Percentiles rank a stretch among this genome's conserved stretches.
These are phyloP conservation scores for Zaprionus davidi DNA, from an alignment of 1,140 invertebrate genomes.

Conservation along the genomic window DNA sequence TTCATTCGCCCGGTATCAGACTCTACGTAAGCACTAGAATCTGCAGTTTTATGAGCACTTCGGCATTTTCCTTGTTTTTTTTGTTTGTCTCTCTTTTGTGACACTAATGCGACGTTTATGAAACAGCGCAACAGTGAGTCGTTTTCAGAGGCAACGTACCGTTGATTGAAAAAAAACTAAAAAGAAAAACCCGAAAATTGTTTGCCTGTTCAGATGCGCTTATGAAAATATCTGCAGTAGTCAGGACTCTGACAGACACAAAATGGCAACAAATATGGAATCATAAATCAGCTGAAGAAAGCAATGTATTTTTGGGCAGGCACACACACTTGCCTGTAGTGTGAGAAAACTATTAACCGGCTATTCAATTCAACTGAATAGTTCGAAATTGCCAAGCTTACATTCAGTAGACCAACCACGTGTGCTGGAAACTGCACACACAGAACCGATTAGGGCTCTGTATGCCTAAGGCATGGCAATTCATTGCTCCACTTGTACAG, in stretches of 20 bases:
- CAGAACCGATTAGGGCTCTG: not conserved
- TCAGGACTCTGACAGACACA: conserved; percentile 37
- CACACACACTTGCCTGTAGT: not conserved
- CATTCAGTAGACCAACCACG: not conserved
- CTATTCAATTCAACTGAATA: not conserved
- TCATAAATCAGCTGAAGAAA: conserved; percentile 63
- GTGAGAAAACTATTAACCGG: not conserved
- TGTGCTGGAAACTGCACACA: not conserved
- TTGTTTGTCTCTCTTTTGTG: conserved; percentile 28
- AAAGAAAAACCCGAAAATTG: conserved; percentile 13
- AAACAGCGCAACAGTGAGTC: conserved; percentile 59
- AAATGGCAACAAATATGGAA: conserved; percentile 64
- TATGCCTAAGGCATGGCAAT: not conserved
- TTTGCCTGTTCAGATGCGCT: conserved; percentile 38
- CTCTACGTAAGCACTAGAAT: conserved; percentile 56
- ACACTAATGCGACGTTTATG: conserved; percentile 80
- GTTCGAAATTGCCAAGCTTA: not conserved
- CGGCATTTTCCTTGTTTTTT: conserved; percentile 15
- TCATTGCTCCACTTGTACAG: not conserved
- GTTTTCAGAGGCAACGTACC: conserved; percentile 30
- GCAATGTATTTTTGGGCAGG: not conserved
- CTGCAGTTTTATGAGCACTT: conserved; percentile 74
- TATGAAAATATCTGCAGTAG: conserved; percentile 61
- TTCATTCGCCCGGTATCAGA: not conserved
- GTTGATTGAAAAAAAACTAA: conserved; percentile 22